Conservation (phyloP, 2,797 vertebrate genomes). For the Micropoecilia bifurca region DNA sequence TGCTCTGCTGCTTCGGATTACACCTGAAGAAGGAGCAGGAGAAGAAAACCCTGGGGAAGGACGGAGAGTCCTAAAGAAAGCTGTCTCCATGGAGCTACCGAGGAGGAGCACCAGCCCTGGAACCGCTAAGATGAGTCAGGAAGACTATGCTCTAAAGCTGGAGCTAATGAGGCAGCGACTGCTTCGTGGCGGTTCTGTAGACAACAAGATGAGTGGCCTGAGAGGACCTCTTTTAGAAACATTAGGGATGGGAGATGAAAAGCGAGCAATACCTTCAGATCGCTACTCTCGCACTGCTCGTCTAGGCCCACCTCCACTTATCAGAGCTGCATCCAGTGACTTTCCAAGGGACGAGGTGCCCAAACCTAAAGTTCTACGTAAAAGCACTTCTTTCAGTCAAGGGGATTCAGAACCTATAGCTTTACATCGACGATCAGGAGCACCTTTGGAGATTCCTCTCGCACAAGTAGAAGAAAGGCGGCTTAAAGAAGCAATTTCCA, state of each 20-base stretch:
- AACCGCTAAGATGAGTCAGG: slow-evolving; percentile 86
- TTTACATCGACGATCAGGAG: slow-evolving; percentile 90
- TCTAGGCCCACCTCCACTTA: slow-evolving; percentile 81
- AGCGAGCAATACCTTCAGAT: slow-evolving; percentile 71
- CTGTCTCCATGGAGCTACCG: slow-evolving; percentile 86
- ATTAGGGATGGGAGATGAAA: slow-evolving; percentile 87
- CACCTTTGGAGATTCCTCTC: slow-evolving; percentile 93
- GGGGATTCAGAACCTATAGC: slow-evolving; percentile 91
- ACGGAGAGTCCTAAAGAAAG: slow-evolving; percentile 87
- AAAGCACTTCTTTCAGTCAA: slow-evolving; percentile 96
- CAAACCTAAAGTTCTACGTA: slow-evolving; percentile 87
- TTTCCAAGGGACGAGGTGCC: slow-evolving; percentile 84
- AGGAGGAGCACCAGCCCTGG: slow-evolving; percentile 87
- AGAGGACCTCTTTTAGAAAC: slow-evolving; percentile 95
- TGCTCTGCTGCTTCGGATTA: slow-evolving; percentile 86
- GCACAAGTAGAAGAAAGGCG: slow-evolving; percentile 86
- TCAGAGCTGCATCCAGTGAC: slow-evolving; percentile 91
- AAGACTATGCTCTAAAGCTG: slow-evolving; percentile 92
- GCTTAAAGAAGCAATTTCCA: slow-evolving; percentile 93
- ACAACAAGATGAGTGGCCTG: slow-evolving; percentile 94
- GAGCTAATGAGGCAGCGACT: slow-evolving; percentile 94
- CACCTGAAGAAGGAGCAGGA: slow-evolving; percentile 71
- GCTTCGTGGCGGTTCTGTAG: slow-evolving; percentile 87
- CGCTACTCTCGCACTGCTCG: slow-evolving; percentile 77
- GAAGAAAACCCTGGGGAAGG: slow-evolving; percentile 75